Evolutionary conservation across 2,888 invertebrate species (phyloP), one percentile per base, ranked within the genome.

Genomic region (Drosophila limbata): DNA sequence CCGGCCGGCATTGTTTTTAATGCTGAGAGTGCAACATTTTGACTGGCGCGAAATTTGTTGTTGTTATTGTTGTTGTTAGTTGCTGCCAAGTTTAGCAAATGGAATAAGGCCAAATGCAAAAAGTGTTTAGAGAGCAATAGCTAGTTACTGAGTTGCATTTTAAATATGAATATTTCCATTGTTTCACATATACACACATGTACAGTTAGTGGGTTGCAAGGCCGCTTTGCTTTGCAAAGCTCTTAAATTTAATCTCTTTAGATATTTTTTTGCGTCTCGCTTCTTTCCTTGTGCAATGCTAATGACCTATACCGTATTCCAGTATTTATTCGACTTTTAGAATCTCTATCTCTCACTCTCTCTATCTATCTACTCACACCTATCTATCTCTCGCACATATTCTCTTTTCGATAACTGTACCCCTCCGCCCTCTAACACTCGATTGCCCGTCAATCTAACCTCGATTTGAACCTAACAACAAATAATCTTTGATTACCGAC

Each of bases 401-500:
- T 63, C 53, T 35, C 35, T 51, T 40, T 57, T 61, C 65, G 57
- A 69, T 61, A 85, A 83, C 84, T 84, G 88, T 84, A 84, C 83
- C 15, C 39, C 37, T 35, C 31, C 21, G 6, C 37, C 61, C 8
- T 31, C 13, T 48, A 53, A 21, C 55, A 45, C 35, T 64, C 31
- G 52, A 56, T 51, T 61, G 66, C 45, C 64, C 59, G 65, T 55
- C 69, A 65, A 61, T 71, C 82, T 87, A 85, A 85, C 87, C 85
- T 81, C 80, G 69, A 79, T 87, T 89, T 87, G 79, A 84, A 80
- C 85, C 80, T 80, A 81, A 89, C 74, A 87, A 81, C 76, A 84
- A 77, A 87, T 78, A 87, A 84, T 84, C 84, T 87, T 82, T 87
- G 85, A 89, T 87, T 85, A 84, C 82, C 66, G 75, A 56, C 72